Base-by-base conservation (phyloP, 2,888 invertebrate species). In the Hermodice carunculata region DNA sequence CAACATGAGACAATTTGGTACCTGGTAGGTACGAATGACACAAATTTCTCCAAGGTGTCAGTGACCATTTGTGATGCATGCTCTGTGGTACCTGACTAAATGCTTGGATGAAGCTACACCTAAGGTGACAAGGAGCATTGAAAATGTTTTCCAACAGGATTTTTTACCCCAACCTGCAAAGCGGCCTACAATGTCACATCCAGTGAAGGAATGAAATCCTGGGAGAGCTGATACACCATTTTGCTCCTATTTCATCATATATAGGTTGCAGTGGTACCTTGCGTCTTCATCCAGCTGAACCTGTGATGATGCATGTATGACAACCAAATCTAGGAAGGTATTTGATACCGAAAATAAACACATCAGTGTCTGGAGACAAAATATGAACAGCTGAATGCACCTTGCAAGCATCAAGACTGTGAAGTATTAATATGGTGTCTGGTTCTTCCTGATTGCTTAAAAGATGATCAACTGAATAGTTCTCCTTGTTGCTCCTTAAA, bases 201-300 rank as follows among this genome's bases (percentile, higher is more conserved):
- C 54, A 54, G 40, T 43, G 37, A 54, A 37, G 14, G 17, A 31
- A 22, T 54, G 54, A 24, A n/a, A 54, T 37, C 40, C 54, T 54
- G 54, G 37, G 6, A 54, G 37, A 54, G 54, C 54, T 54, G 54
- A n/a, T 34, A n/a, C 52, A n/a, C n/a, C 11, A n/a, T 52, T 52
- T 29, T 26, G 37, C 14, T 26, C 43, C 40, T 34, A 37, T 11
- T 11, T 11, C 37, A 8, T 37, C 37, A 42, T 54, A 29, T n/a
- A 37, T 37, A 37, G 37, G 37, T 37, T 37, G 8, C 37, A 37
- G 17, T 14, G 37, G 37, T 14, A 37, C 37, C 11, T 14, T 17
- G 17, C 37, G 37, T 37, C 17, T 11, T 17, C 17, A 14, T 14
- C 17, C 11, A 14, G 11, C 37, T 14, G 37, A 14, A 14, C 37